Base-by-base conservation (phyloP, 2,113 vertebrate genomes). In the Gymnogyps californianus region DNA sequence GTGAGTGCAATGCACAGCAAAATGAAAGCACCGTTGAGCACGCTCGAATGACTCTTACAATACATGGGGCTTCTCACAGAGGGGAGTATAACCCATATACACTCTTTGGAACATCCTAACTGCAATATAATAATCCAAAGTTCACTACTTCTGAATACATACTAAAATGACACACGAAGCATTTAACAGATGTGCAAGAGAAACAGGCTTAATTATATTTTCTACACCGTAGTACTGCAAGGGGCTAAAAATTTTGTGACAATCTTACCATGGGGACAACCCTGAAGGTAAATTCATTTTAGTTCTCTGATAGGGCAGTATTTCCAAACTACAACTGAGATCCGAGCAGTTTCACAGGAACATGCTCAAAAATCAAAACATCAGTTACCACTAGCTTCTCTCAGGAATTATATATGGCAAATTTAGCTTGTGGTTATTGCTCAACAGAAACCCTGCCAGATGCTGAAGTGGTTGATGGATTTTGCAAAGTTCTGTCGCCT, bases 341-440 rank as follows among this genome's bases (percentile, higher is more conserved):
- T 83, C 58, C 58, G 82, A 93, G 82, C 77, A 80, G 70, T 70
- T 96, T 86, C 69, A 92, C 57, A 91, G 90, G 86, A 97, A 95
- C 58, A 89, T 0, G 7, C 51, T 90, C 61, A 36, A 83, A 92
- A 95, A 91, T 92, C 89, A 94, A 90, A 96, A 86, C 66, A 89
- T 40, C 67, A 83, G 44, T 92, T 94, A 92, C 82, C 25, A 44
- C 74, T 61, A 57, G 67, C 49, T 91, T 83, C 71, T 93, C 83
- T 89, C 69, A 93, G 88, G 84, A 92, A 89, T 92, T 78, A 93
- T 57, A 85, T 47, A 64, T 22, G 62, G 94, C 67, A 95, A 95
- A 89, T 92, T 88, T 86, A 97, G 77, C 80, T 91, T 21, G 52
- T 52, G 49, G 65, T 91, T 96, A 85, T 89, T 93, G 94, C 89